Base-by-base conservation (phyloP, 2,113 vertebrate species). In the Oreochromis aureus region DNA sequence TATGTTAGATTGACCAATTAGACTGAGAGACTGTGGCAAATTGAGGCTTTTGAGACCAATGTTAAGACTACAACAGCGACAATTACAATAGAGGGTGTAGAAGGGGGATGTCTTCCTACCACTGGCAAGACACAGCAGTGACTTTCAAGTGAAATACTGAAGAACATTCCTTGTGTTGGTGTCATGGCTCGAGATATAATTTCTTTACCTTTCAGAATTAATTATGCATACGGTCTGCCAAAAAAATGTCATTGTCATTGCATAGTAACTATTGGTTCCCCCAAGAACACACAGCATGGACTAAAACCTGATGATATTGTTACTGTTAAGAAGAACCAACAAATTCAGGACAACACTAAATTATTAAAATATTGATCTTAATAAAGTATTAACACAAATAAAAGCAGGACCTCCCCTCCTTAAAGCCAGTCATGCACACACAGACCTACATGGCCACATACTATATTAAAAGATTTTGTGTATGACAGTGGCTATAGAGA, bases 401-500 rank as follows among this genome's bases (percentile, higher is more conserved):
- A 32, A 2, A 48, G 46, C 6, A 78, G 44, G 10, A 18, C 0
- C 16, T 51, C 71, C 1, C 0, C 6, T 51, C 27, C 44, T 78
- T 18, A 19, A 76, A 18, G 6, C 71, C 16, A 78, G 10, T n/a
- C 27, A 32, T 32, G 27, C 44, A 78, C 16, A 32, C 44, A 51
- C 32, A 59, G 1, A 30, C 27, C 30, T 46, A n/a, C 27, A 30
- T 13, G 22, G 27, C 30, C 86, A 73, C 55, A 53, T 55, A 32
- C 13, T 80, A 41, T 32, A 51, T 19, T 58, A 80, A 27, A 63
- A 66, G 56, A 86, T 78, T 41, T 85, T 78, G 61, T 22, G 18
- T 66, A 41, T 51, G 69, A 59, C 53, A 34, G 61, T 66, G 80
- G 53, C 83, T 87, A 24, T 81, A 41, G 81, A 86, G 84, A 84